Conservation (phyloP, 2,888 invertebrate species). For the Caenorhabditis sp. region DNA sequence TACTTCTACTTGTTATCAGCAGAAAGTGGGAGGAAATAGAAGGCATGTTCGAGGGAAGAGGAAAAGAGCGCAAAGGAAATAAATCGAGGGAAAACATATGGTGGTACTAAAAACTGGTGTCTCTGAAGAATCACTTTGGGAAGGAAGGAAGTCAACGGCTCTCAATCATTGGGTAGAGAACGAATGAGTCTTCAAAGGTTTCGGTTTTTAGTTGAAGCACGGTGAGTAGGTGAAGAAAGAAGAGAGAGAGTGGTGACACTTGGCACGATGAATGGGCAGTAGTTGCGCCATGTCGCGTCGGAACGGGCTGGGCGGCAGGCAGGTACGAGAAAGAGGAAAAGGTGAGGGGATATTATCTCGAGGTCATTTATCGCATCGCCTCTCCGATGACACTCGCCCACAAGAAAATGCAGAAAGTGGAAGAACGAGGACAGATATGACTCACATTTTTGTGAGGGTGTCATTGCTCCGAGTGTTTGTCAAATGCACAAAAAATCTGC, state of each 20-base stretch:
- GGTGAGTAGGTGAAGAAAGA: background rate
- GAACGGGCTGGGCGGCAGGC: constrained; percentile 26
- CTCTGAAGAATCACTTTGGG: constrained; percentile 26
- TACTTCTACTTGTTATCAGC: background rate
- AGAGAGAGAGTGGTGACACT: constrained; percentile 10
- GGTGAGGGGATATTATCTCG: constrained; percentile 48
- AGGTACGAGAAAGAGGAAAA: constrained; percentile 15
- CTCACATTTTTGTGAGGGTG: constrained; percentile 48
- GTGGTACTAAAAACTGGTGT: constrained; percentile 35
- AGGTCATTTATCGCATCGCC: constrained; percentile 52
- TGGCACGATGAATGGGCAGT: background rate
- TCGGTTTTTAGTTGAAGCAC: constrained; percentile 1
- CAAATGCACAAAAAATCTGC: constrained; percentile 41
- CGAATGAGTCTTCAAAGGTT: background rate
- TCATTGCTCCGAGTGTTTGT: constrained; percentile 49
- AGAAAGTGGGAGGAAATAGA: background rate
- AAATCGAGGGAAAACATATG: constrained; percentile 41
- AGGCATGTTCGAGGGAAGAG: background rate
- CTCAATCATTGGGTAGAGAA: constrained; percentile 25
- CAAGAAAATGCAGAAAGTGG: constrained; percentile 10
- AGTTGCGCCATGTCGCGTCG: constrained; percentile 15
- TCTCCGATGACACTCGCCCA: constrained; percentile 37
- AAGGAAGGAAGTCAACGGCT: background rate
- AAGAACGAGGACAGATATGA: constrained; percentile 39
- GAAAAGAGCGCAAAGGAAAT: constrained; percentile 10